A percentile compares a stretch with the other conserved stretches of the same genome.
phyloP scores from a whole-genome alignment of 2,113 vertebrate genomes.

The Bambusicola thoracicus region DNA sequence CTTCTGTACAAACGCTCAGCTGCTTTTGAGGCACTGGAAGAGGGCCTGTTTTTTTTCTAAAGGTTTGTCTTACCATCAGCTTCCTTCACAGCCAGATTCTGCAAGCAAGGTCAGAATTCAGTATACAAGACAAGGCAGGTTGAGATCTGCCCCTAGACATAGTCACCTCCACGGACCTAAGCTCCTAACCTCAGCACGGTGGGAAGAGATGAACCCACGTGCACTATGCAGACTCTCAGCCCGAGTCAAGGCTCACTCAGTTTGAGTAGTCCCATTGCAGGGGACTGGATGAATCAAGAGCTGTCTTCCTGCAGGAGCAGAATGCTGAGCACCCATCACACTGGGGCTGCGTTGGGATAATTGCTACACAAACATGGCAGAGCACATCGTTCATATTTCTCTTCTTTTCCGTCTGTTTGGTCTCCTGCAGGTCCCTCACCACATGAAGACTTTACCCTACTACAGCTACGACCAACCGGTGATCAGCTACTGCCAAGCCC shows the following conservation, averaged over 20 bases:
- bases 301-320: background rate
- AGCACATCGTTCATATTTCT: fast-evolving
- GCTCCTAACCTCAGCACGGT: no score
- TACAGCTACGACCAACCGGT: conserved; percentile 81
- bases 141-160: fast-evolving
- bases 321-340: fast-evolving
- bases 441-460: conserved; percentile 82
- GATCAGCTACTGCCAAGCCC: conserved; percentile 83
- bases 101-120: background rate
- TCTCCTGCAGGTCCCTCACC: conserved; percentile 75
- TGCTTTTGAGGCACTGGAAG: background rate
- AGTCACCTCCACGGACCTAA: fast-evolving
- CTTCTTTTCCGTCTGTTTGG: background rate
- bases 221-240: fast-evolving
- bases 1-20: background rate
- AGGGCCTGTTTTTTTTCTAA: fast-evolving
- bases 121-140: fast-evolving
- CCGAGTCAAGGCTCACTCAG: fast-evolving
- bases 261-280: fast-evolving
- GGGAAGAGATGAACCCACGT: fast-evolving
- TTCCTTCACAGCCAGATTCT: background rate
- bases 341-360: fast-evolving
- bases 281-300: background rate
- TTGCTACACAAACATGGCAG: fast-evolving
- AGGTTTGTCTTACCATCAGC: background rate